Base-by-base conservation (phyloP, 64 coral and sea anemone genomes). In the Dendronephthya gigantea region DNA sequence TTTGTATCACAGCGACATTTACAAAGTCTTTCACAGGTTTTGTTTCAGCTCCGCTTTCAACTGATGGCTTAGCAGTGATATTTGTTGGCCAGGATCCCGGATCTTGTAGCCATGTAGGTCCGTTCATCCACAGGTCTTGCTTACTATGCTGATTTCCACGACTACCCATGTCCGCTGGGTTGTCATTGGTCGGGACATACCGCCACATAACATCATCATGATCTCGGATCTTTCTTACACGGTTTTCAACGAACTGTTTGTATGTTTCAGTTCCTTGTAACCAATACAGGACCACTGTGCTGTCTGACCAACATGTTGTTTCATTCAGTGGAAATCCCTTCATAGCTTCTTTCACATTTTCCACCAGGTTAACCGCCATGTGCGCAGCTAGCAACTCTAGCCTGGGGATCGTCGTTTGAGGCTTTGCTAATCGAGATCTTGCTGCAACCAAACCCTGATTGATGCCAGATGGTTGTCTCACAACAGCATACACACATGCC, bases 231-330 rank as follows among this genome's bases (percentile, higher is more conserved):
- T 70, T 70, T n/a, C 9, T n/a, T 7, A 70, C 66, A 70, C 66
- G 66, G 23, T 70, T 70, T 70, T 9, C 66, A 19, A 70, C 66
- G 25, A 70, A 70, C 29, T 70, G 66, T 70, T 70, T 70, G 25
- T 70, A 70, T 9, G 66, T 70, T 70, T 70, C 66, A 70, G 66
- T 70, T 70, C 66, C 66, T n/a, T 31, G 66, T 31, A 70, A n/a
- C 66, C 66, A 70, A 70, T 70, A 70, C 66, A 70, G 66, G 8
- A 70, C 66, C 9, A 70, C 66, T 25, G 66, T 25, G 66, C 66
- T 70, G 23, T 70, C 66, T 31, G 66, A 70, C 66, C 66, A 70
- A 70, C 66, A 70, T 8, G 66, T 70, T 8, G 23, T 70, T 25
- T 8, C 6, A n/a, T 31, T 70, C 8, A 70, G 9, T 70, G 66